A percentile compares a stretch with the other conserved stretches of the same genome.
Conservation (phyloP, 2,797 vertebrate genomes). For the Catharus ustulatus region DNA sequence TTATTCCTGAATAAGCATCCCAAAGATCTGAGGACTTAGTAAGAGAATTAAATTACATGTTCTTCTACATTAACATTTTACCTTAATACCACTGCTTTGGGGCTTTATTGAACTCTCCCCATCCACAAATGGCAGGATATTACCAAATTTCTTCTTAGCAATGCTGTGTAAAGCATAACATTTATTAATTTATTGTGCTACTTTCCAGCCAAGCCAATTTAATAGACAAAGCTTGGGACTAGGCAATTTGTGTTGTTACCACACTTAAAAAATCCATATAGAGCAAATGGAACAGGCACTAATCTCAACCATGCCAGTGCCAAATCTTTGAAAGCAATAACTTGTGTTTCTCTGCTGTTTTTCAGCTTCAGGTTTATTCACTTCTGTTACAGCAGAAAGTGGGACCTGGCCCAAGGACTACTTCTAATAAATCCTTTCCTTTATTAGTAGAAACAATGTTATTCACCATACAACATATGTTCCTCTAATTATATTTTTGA, state of each 20-base stretch:
- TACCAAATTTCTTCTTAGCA: background rate
- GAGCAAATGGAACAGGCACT: background rate
- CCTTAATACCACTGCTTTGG: background rate
- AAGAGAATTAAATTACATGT: background rate
- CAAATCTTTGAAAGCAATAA: background rate
- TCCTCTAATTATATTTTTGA: background rate
- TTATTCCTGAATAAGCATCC: background rate
- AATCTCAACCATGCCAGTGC: background rate
- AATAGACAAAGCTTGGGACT: background rate
- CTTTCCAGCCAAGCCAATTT: background rate
- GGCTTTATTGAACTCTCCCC: background rate
- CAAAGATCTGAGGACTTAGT: background rate
- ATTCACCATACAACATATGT: background rate
- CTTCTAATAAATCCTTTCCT: background rate
- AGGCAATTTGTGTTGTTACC: background rate
- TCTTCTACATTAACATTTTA: background rate
- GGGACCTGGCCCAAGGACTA: background rate
- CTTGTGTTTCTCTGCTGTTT: background rate
- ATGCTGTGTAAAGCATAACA: background rate
- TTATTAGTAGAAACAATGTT: background rate
- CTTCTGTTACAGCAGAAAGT: background rate
- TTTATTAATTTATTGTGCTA: background rate
- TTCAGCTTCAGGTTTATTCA: background rate
- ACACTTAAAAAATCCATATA: background rate
- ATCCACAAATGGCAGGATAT: background rate